Percentiles rank a stretch among this genome's conserved stretches.
Conservation (phyloP, 2,888 invertebrate genomes). For the Microchrysa polita region DNA sequence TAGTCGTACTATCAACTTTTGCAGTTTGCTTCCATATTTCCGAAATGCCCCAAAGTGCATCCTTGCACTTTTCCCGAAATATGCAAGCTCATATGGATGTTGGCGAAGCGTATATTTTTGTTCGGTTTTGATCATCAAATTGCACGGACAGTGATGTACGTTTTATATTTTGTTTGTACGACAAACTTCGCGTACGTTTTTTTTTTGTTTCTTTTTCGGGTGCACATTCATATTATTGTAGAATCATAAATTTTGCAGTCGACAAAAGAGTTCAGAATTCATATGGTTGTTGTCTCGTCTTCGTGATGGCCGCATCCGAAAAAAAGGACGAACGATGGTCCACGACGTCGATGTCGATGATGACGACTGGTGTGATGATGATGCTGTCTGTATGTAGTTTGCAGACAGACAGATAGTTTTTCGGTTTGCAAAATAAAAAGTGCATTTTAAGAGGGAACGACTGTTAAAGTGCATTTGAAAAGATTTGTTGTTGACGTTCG, state of each 20-base stretch:
- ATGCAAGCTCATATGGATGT: no score
- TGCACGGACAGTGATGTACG: conserved; percentile 5
- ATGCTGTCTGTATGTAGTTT: no score
- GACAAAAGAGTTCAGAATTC: conserved; percentile 32
- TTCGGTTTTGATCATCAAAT: conserved; percentile 38
- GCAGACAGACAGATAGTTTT: background rate
- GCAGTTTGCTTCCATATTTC: no score
- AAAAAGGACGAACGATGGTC: no score
- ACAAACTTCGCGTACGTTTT: no score
- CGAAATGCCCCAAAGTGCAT: no score
- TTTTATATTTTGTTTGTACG: conserved; percentile 30
- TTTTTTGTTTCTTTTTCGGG: no score
- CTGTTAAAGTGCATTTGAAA: conserved; percentile 33
- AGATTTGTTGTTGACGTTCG: conserved; percentile 15
- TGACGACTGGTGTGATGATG: no score
- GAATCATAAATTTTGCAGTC: conserved; percentile 36
- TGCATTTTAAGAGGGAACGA: background rate
- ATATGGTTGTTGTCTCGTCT: background rate
- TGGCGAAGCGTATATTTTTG: background rate
- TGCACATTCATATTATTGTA: background rate
- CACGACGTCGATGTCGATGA: no score
- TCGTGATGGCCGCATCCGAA: background rate
- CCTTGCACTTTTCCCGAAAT: no score
- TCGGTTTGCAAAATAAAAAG: background rate
- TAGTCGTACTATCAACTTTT: no score